phyloP scores from a whole-genome alignment of 2,888 invertebrate species.

The Cetonia aurata region DNA sequence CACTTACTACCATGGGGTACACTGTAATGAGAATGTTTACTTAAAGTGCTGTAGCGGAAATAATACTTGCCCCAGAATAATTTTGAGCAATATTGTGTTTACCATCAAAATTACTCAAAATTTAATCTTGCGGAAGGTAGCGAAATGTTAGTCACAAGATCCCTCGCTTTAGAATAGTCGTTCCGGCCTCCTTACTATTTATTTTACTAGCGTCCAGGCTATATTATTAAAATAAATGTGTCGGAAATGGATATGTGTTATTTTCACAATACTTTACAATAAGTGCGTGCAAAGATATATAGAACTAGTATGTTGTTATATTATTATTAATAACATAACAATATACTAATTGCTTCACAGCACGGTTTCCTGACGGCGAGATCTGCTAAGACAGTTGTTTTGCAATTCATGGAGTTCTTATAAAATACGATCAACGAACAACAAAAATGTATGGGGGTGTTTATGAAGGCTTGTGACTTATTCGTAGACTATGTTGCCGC shows the following conservation, averaged over 20 bases:
- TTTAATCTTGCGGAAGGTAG: constrained; percentile 24
- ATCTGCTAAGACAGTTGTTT: too few relatives aligned
- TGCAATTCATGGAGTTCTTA: too few relatives aligned
- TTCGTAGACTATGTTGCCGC: too few relatives aligned
- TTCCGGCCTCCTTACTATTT: constrained; percentile 6
- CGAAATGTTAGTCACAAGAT: constrained; percentile 6
- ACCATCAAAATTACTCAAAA: constrained; percentile 26
- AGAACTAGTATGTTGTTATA: too few relatives aligned
- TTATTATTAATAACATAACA: too few relatives aligned
- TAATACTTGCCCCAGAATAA: constrained; percentile 8
- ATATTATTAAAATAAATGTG: constrained; percentile 17
- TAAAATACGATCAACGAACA: too few relatives aligned
- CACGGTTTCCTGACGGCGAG: too few relatives aligned
- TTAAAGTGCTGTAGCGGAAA: constrained; percentile 11
- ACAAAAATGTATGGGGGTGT: too few relatives aligned
- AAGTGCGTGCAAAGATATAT: not conserved
- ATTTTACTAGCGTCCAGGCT: constrained; percentile 14
- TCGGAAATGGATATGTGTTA: constrained; percentile 5
- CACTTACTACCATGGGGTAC: not conserved
- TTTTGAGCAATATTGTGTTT: constrained; percentile 5
- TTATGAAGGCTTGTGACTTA: too few relatives aligned
- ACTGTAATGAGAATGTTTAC: not conserved
- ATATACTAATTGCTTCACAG: too few relatives aligned
- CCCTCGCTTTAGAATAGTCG: not conserved
- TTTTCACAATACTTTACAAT: not conserved